Conservation (phyloP, 2,113 vertebrate species). For the Gnathonemus longibarbis region DNA sequence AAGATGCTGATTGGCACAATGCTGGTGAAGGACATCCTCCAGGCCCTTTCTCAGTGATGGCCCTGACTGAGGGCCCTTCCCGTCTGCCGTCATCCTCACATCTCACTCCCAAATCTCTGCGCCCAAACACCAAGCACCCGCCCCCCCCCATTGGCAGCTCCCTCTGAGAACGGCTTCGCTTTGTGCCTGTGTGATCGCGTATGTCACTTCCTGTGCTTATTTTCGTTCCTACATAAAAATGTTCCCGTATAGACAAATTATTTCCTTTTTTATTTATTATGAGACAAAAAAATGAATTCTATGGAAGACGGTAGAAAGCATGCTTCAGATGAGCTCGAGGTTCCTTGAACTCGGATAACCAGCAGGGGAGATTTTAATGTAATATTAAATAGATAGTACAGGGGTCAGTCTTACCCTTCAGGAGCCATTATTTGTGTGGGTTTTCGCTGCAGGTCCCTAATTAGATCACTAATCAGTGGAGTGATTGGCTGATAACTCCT, state of each 20-base stretch:
- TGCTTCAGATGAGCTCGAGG: background rate
- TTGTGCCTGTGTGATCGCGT: background rate
- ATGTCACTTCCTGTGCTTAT: background rate
- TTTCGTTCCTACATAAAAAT: background rate
- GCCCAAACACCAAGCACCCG: background rate
- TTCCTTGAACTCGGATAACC: background rate
- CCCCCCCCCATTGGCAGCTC: background rate
- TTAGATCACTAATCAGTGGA: background rate
- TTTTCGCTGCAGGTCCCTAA: background rate
- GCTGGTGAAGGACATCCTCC: slow-evolving; percentile 88
- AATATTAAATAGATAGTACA: background rate
- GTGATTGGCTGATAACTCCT: background rate
- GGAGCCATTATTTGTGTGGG: background rate
- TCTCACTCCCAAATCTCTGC: background rate
- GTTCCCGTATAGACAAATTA: background rate
- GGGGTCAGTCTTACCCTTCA: background rate
- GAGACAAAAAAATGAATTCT: background rate
- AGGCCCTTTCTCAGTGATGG: slow-evolving; percentile 77
- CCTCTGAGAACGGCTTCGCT: background rate
- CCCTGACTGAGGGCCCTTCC: background rate
- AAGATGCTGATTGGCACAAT: slow-evolving; percentile 98
- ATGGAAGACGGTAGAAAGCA: background rate
- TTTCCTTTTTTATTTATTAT: background rate
- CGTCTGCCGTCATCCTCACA: background rate
- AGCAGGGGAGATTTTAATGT: background rate